A percentile compares a stretch with the other conserved stretches of the same genome.
Conservation (phyloP, 2,113 vertebrate species). For the Psilopogon haemacephalus region DNA sequence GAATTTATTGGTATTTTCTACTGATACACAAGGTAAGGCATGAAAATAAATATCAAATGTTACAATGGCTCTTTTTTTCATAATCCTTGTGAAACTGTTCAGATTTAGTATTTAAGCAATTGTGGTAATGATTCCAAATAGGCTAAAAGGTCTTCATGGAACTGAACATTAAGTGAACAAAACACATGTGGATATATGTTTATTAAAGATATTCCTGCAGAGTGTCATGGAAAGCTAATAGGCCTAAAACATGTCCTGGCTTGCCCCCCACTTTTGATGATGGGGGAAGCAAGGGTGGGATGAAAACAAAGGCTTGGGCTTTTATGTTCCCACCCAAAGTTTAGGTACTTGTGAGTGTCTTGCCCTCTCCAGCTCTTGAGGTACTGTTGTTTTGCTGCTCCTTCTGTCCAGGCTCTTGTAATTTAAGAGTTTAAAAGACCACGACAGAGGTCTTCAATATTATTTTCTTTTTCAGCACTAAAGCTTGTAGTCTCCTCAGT, state of each 20-base stretch:
- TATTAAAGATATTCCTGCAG: neutral
- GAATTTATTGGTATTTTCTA: neutral
- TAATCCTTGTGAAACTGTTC: neutral
- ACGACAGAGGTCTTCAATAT: neutral
- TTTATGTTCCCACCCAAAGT: too few relatives aligned
- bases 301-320: too few relatives aligned
- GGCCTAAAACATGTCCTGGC: too few relatives aligned
- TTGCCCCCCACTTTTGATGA: too few relatives aligned
- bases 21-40: neutral
- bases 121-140: neutral
- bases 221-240: too few relatives aligned
- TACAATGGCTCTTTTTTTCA: neutral
- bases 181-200: rapidly evolving
- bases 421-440: neutral
- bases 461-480: neutral
- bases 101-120: neutral
- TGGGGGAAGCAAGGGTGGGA: too few relatives aligned
- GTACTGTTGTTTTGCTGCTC: neutral
- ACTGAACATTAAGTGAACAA: neutral
- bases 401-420: neutral
- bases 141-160: neutral
- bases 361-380: neutral
- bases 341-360: too few relatives aligned
- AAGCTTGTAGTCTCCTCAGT: neutral
- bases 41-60: conserved; percentile 14